Percentiles rank a stretch among this genome's conserved stretches.
Evolutionary conservation across 2,797 vertebrate species (phyloP).

Genomic region (Rhinoraja longicauda): DNA sequence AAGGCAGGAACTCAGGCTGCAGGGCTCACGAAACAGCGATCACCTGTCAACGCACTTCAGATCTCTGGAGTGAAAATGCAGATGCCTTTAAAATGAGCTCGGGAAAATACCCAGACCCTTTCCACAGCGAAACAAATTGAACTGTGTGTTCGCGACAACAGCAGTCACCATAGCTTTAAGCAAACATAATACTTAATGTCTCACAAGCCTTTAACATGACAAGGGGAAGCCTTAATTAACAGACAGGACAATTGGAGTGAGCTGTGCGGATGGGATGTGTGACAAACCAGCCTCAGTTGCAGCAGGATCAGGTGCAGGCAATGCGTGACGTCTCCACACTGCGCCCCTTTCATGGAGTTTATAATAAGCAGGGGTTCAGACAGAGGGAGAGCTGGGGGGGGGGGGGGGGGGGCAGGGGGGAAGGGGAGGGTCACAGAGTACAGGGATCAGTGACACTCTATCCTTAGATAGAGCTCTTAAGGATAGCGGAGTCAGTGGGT

Average conservation of each 20-base stretch:
- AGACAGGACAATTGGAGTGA: neutral
- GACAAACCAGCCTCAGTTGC: neutral
- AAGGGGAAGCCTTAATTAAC: conserved; percentile 17
- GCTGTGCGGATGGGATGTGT: neutral
- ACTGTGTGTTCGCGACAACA: neutral
- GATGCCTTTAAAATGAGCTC: neutral
- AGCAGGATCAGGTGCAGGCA: neutral
- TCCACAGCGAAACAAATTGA: neutral
- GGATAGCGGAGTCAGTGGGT: no score
- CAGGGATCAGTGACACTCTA: no score
- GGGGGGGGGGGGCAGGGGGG: no score
- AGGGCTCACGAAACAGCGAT: neutral
- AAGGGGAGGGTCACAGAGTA: no score
- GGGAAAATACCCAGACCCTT: neutral
- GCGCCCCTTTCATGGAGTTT: neutral
- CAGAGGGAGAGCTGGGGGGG: neutral
- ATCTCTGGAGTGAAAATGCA: neutral
- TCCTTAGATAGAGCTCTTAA: no score
- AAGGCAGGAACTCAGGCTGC: neutral
- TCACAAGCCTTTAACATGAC: conserved; percentile 6
- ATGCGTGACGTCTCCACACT: no score
- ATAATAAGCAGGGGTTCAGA: no score
- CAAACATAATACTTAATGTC: conserved; percentile 1
- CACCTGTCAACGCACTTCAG: neutral
- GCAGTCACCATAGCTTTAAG: conserved; percentile 7